Evolutionary conservation across 2,888 invertebrate genomes (phyloP).

Genomic region (Zaprionus obscuricornis): DNA sequence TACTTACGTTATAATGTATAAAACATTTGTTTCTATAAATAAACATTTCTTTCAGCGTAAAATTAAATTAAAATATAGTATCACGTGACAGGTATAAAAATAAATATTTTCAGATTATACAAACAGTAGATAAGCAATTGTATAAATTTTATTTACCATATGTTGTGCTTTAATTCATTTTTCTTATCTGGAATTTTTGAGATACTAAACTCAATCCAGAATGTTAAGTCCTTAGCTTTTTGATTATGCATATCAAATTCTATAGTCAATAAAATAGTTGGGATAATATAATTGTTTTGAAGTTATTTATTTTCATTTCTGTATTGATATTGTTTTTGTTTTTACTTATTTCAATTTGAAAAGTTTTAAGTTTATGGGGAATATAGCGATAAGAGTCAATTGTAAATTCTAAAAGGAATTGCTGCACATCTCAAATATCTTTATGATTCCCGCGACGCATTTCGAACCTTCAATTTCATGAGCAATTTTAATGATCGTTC

Average conservation of each 20-base stretch:
- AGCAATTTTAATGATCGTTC: conserved; percentile 53
- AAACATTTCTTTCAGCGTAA: neutral
- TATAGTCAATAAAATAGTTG: neutral
- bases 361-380: neutral
- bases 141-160: neutral
- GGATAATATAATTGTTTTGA: neutral
- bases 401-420: conserved; percentile 11
- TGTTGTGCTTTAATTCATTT: neutral
- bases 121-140: no score
- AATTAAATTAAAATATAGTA: neutral
- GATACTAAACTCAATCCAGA: no score
- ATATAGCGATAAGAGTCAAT: conserved; percentile 7
- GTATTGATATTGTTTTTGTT: neutral
- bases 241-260: neutral
- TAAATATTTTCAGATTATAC: conserved; percentile 7
- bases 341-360: neutral
- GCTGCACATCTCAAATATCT: conserved; percentile 32
- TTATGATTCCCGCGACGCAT: conserved; percentile 36
- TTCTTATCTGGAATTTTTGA: conserved; percentile 14
- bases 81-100: neutral
- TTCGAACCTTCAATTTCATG: conserved; percentile 71
- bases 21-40: neutral
- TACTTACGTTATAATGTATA: no score
- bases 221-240: no score
- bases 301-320: no score